These are phyloP conservation scores for Zenarchopterus dispar DNA, from an alignment of 2,797 vertebrate species.

Conservation along the genomic window DNA sequence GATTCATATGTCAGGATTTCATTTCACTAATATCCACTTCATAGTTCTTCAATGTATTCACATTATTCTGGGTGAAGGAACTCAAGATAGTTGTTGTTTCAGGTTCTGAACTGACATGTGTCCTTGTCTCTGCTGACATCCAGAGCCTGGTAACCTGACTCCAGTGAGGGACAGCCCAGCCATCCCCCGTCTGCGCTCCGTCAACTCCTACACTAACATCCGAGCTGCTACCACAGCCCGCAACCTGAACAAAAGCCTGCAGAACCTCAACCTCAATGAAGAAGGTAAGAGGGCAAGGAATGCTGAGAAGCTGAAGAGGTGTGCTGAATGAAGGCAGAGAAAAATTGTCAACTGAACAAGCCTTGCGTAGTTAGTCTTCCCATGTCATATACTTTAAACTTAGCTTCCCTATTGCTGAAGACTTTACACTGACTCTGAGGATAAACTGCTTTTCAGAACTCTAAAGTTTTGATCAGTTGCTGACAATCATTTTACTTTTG, in stretches of 20 bases:
- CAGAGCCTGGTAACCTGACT: slow-evolving; percentile 92
- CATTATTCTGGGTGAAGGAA: neutral
- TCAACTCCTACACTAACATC: slow-evolving; percentile 98
- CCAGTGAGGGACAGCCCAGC: slow-evolving; percentile 92
- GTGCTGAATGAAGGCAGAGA: neutral
- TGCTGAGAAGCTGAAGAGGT: neutral
- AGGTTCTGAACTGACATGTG: neutral
- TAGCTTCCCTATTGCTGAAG: too few relatives aligned
- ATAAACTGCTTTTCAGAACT: too few relatives aligned
- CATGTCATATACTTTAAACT: too few relatives aligned
- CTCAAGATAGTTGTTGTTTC: neutral
- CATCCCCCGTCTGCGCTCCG: slow-evolving; percentile 90
- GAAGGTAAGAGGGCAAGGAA: slow-evolving; percentile 79
- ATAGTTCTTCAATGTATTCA: neutral
- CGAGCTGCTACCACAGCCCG: slow-evolving; percentile 90
- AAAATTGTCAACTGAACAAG: too few relatives aligned
- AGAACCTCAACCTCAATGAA: slow-evolving; percentile 97
- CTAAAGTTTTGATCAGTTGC: too few relatives aligned
- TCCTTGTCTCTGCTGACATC: slow-evolving; percentile 14
- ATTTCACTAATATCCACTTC: neutral
- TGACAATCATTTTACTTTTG: too few relatives aligned
- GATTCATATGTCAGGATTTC: neutral
- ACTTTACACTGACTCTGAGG: too few relatives aligned
- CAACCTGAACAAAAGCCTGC: slow-evolving; percentile 96
- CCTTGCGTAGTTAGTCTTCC: too few relatives aligned